Percentiles rank a stretch among this genome's conserved stretches.
Evolutionary conservation across 2,888 invertebrate genomes (phyloP).

Genomic region (Acleris emargana): DNA sequence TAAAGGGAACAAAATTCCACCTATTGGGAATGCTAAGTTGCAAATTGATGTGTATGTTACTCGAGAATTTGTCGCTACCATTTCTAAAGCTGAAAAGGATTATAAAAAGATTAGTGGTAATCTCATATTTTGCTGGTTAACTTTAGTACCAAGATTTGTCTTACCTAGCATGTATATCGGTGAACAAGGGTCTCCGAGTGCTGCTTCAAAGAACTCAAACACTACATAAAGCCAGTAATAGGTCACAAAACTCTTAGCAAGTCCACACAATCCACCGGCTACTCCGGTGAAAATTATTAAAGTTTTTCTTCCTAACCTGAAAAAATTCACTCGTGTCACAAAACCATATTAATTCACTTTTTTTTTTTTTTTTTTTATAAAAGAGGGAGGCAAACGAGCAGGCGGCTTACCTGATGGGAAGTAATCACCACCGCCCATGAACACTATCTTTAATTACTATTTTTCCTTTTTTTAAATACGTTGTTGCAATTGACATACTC

Average conservation of each 20-base stretch:
- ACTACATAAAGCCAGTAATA: conserved; percentile 48
- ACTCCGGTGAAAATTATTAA: conserved; percentile 47
- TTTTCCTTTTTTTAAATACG: too few relatives aligned
- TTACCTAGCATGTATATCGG: conserved; percentile 51
- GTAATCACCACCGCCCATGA: too few relatives aligned
- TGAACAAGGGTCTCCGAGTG: conserved; percentile 52
- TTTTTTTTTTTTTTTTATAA: too few relatives aligned
- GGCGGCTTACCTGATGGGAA: too few relatives aligned
- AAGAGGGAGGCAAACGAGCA: too few relatives aligned
- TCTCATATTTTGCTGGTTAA: neutral
- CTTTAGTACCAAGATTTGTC: neutral
- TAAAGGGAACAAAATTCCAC: conserved; percentile 52
- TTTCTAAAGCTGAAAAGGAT: conserved; percentile 64
- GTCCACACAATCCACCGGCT: conserved; percentile 45
- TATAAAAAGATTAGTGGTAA: neutral
- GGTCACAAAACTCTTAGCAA: conserved; percentile 44
- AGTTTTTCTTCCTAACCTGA: conserved; percentile 49
- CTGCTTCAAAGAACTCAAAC: conserved; percentile 50
- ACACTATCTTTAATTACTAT: too few relatives aligned
- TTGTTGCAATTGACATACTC: conserved; percentile 3
- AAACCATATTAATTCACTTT: too few relatives aligned
- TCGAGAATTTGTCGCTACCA: conserved; percentile 61
- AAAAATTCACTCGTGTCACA: neutral
- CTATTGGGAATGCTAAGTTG: conserved; percentile 45
- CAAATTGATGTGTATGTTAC: conserved; percentile 57